Evolutionary conservation across 2,113 vertebrate species (phyloP), one percentile per base, ranked within the genome.

Genomic region (Seriola rivoliana): DNA sequence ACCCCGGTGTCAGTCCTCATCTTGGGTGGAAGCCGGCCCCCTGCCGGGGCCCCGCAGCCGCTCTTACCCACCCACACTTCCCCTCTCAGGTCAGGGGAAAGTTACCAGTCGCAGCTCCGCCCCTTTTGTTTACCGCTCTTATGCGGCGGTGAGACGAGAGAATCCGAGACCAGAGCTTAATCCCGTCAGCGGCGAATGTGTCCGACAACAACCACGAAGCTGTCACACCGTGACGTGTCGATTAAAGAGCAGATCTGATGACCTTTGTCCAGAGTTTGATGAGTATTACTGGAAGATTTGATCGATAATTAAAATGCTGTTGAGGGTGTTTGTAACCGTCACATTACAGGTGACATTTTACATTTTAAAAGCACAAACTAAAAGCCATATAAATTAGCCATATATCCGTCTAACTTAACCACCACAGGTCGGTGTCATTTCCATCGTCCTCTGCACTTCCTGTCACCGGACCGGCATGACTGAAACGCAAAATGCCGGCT

Each of bases 1-100:
- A 96, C 97, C 96, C 93, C 88, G 40, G 95, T 95, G 96, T 98
- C 98, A 98, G 95, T 98, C 97, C 96, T 97, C 96, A 98, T 98
- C 97, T 97, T 10, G 85, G 95, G 93, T 90, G 94, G 95, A 96
- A 73, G 77, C 83, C 42, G 81, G 66, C 80, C 78, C 82, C 85
- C 81, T 23, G 93, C 92, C 23, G 78, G 75, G 88, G 75, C 86
- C 90, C 88, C 36, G 50, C 32, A 50, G 80, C 87, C 91, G 19
- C 84, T 81, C 0, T 76, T 76, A 34, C 78, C 90, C 93, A 62
- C 90, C 89, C 93, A 85, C 93, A 89, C 93, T 92, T 88, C 85
- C 73, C 88, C 89, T 94, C 84, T 25, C 84, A 88, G 96, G 97
- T 97, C 96, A 95, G 88, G 88, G 72, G 77, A 84, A 91, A 88